Evolutionary conservation across 2,888 invertebrate species (phyloP).

Genomic region (Calliscelio sp.): DNA sequence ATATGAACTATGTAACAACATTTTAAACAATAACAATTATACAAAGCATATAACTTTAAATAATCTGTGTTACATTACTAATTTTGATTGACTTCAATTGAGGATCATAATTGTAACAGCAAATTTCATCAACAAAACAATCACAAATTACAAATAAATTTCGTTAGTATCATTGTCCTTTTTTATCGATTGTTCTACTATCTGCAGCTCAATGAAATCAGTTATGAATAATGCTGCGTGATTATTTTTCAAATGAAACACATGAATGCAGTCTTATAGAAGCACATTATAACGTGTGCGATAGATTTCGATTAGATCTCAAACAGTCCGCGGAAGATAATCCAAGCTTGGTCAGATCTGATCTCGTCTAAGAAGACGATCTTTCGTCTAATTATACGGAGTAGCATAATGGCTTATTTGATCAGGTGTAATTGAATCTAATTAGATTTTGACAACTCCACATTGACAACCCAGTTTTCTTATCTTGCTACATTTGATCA

Average conservation of each 20-base stretch:
- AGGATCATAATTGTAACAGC: background rate
- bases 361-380: constrained; percentile 11
- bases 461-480: constrained; percentile 1
- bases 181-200: background rate
- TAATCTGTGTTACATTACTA: constrained; percentile 9
- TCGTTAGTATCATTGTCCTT: background rate
- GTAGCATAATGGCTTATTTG: background rate
- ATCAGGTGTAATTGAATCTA: constrained; percentile 18
- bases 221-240: constrained; percentile 11
- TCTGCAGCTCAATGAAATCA: constrained; percentile 19
- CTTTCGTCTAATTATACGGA: constrained; percentile 2
- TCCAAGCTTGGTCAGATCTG: background rate
- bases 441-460: constrained; percentile 10
- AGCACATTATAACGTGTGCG: constrained; percentile 67
- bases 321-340: constrained; percentile 26
- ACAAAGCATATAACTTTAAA: constrained; percentile 5
- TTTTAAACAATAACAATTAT: constrained; percentile 7
- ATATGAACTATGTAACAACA: constrained; percentile 22
- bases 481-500: background rate
- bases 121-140: background rate
- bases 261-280: constrained; percentile 66
- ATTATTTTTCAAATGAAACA: constrained; percentile 45
- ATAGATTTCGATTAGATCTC: constrained; percentile 32
- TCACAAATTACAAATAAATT: constrained; percentile 45
- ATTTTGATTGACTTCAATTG: constrained; percentile 36